Evolutionary conservation across 2,797 vertebrate genomes (phyloP), one percentile per base, ranked within the genome.

Genomic region (Antennarius maculatus): DNA sequence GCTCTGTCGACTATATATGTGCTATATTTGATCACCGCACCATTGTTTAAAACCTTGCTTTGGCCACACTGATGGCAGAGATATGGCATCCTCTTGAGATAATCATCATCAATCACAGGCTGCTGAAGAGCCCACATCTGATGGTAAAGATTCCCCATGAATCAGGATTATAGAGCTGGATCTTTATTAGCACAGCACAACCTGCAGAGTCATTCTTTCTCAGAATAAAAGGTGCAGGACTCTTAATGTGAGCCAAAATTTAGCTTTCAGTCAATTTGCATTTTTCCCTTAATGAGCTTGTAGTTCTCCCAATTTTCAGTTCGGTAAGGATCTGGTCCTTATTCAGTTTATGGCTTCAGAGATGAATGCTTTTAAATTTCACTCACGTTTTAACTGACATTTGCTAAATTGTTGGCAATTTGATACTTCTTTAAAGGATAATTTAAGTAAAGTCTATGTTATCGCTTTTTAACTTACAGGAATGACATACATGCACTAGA

Each of bases 131-230:
- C 73, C 77, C 71, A 29, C 69, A 69, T 77, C 84, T 76, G 77
- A 90, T 89, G 84, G 79, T 72, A 77, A 72, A 87, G 76, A 87
- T 87, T 89, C 76, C 82, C 83, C 76, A 81, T 66, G 77, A 88
- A 89, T 88, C 82, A 62, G 87, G 89, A 90, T 90, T 88, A 88
- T 76, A 76, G 75, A 74, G 74, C 68, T 54, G 76, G 80, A 83
- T 91, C 61, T 76, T 89, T 91, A 89, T 91, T 84, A 56, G 69
- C 29, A 10, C 65, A 61, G 66, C 77, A 81, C 55, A 83, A 83
- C 67, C 81, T 76, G 76, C 80, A 85, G 69, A 79, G 66, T 63
- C 61, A 53, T 46, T 54, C 48, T 61, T 48, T 53, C 46, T 31
- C 42, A 58, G 41, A 65, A 68, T 41, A 34, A 31, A 15, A 71